Evolutionary conservation across 2,113 vertebrate species (phyloP).

Genomic region (Toxotes jaculatrix): DNA sequence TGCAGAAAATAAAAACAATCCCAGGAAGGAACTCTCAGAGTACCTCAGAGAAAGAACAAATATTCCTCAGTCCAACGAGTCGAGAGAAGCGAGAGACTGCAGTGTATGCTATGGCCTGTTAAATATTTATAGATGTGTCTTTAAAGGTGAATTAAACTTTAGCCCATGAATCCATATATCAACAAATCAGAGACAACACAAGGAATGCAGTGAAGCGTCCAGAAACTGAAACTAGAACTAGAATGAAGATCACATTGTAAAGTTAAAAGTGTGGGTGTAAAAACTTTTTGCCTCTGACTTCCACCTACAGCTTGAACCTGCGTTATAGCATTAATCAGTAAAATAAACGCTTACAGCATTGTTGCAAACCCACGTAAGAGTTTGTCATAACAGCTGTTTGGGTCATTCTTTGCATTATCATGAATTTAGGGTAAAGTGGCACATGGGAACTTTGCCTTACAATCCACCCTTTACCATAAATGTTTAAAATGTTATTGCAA

Average conservation of each 20-base stretch:
- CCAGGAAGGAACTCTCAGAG: conserved; percentile 43
- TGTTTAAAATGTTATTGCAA: conserved; percentile 73
- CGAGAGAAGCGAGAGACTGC: conserved; percentile 40
- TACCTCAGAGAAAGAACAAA: conserved; percentile 44
- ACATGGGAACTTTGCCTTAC: conserved; percentile 15
- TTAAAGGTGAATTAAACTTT: conserved; percentile 57
- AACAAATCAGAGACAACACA: conserved; percentile 59
- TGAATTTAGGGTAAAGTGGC: conserved; percentile 43
- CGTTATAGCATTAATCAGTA: conserved; percentile 36
- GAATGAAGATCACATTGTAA: conserved; percentile 38
- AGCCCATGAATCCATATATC: conserved; percentile 53
- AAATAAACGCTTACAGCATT: conserved; percentile 60
- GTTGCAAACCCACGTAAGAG: conserved; percentile 1
- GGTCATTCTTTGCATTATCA: conserved; percentile 35
- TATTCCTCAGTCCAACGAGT: conserved; percentile 64
- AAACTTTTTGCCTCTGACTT: conserved; percentile 33
- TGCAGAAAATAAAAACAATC: conserved; percentile 52
- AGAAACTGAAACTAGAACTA: conserved; percentile 53
- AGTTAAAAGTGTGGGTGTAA: conserved; percentile 25
- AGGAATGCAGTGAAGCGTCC: conserved; percentile 47
- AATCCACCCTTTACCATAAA: conserved; percentile 39
- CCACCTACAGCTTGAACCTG: conserved; percentile 8
- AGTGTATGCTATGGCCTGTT: conserved; percentile 57
- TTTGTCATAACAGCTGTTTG: conserved; percentile 26
- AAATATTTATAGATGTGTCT: conserved; percentile 71